Evolutionary conservation across 2,113 vertebrate genomes (phyloP), one percentile per base, ranked within the genome.

Genomic region (Noctilio leporinus): DNA sequence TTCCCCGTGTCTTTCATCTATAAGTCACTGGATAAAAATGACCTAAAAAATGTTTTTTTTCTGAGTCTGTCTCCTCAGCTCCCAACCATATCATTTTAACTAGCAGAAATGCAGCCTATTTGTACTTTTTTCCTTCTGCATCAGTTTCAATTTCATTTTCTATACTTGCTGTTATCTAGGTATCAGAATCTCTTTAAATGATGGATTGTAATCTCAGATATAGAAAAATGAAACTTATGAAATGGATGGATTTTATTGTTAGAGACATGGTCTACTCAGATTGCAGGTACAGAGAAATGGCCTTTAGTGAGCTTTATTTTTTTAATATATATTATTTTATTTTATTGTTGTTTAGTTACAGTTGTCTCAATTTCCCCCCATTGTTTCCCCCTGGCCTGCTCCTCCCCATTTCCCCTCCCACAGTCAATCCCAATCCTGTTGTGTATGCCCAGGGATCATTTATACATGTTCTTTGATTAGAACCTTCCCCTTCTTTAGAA

Each of bases 91-190:
- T 83, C 92, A 95, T 95, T 96, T 95, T 97, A 97, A 95, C 84
- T 90, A 88, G 88, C 76, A 93, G 95, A 97, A 85, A 83, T 75
- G 77, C 47, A 96, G 90, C 53, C 85, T 88, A 88, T 97, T 96
- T 77, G 59, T 95, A 88, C 90, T 95, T 93, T 95, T 24, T 24
- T 38, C 86, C 67, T 90, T 72, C 90, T 77, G 90, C 76, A 92
- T 96, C 76, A n/a, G 95, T 92, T 95, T 96, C 90, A 12, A 95
- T 95, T 96, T 57, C 95, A 96, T 96, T 97, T 96, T 65, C 95
- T 96, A 93, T 86, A 89, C 95, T 96, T 92, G 95, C 95, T 97
- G 97, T 97, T 97, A 96, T 97, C 85, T 92, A 93, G 93, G 93
- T 95, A 90, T 97, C 96, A 95, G 72, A 92, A 88, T 96, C 90